Base-by-base conservation (phyloP, 2,888 invertebrate species). In the Brassicogethes aeneus region DNA sequence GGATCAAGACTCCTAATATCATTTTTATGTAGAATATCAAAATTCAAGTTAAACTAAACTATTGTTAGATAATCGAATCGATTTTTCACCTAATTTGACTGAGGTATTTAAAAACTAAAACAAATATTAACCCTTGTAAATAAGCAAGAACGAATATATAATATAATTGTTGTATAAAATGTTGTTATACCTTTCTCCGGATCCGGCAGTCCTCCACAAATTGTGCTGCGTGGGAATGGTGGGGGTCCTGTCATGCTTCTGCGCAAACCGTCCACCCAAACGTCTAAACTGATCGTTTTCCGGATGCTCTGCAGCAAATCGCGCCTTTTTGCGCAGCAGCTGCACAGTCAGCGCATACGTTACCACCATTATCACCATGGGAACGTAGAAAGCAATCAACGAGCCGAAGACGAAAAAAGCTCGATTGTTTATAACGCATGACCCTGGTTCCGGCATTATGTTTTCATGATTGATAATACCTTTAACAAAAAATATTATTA, bases 291-390 rank as follows among this genome's bases (percentile, higher is more conserved):
- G 68, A 56, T 77, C 76, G 44, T 75, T 71, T 56, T 78, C 78
- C 12, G 77, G 74, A 60, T 79, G 76, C 37, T 77, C 77, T 31
- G 76, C 83, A 0, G 82, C 83, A 53, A 86, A 75, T 47, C 80
- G 73, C 0, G 87, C 87, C 58, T 87, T 86, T 47, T 84, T 77
- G 54, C 87, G 79, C 52, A 95, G 72, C 51, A 95, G 71, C 51
- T 88, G 84, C 16, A 94, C 89, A 1, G 95, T 95, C 44, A 93
- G 72, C 0, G 87, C 83, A 62, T 93, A 95, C 1, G 92, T 89
- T 42, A 89, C 80, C 46, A 93, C 85, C 95, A 96, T 95, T 54
- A 90, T 88, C 51, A 91, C 73, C 82, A 95, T 90, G 3, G 95
- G 95, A 51, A 95, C 85, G 73, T 94, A 93, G 71, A 96, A 96